phyloP scores from a whole-genome alignment of 2,888 invertebrate species.

The Ametastegia equiseti region DNA sequence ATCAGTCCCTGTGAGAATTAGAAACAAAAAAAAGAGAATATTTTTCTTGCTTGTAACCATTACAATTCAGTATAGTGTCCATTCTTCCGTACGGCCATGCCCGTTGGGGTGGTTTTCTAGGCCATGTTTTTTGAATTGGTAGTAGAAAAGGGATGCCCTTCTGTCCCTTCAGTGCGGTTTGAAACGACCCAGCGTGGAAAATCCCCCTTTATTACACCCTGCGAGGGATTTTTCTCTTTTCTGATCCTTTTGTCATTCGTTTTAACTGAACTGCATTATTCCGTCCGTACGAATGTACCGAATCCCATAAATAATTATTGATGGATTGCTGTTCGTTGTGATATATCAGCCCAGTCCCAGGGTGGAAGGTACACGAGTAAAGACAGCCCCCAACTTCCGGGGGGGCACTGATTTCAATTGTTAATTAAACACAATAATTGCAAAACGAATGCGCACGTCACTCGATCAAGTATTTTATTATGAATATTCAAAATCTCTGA shows the following conservation, averaged over 20 bases:
- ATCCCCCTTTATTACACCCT: background rate
- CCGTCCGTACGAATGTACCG: background rate
- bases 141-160: constrained; percentile 29
- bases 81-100: constrained; percentile 48
- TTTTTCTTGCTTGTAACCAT: constrained; percentile 17
- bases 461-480: background rate
- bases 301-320: background rate
- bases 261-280: too few relatives aligned
- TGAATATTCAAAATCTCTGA: background rate
- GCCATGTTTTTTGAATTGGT: constrained; percentile 26
- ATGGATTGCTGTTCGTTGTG: background rate
- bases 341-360: too few relatives aligned
- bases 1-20: background rate
- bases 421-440: background rate
- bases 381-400: background rate
- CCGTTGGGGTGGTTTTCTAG: background rate
- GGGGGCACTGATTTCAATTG: constrained; percentile 17
- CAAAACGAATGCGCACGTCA: background rate
- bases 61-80: constrained; percentile 59
- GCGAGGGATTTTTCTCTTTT: background rate
- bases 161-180: background rate
- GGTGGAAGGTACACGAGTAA: too few relatives aligned
- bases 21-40: background rate
- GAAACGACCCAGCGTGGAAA: background rate
- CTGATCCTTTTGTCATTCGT: background rate